Base-by-base conservation (phyloP, 1,140 invertebrate species). In the Drosophila cardini region DNA sequence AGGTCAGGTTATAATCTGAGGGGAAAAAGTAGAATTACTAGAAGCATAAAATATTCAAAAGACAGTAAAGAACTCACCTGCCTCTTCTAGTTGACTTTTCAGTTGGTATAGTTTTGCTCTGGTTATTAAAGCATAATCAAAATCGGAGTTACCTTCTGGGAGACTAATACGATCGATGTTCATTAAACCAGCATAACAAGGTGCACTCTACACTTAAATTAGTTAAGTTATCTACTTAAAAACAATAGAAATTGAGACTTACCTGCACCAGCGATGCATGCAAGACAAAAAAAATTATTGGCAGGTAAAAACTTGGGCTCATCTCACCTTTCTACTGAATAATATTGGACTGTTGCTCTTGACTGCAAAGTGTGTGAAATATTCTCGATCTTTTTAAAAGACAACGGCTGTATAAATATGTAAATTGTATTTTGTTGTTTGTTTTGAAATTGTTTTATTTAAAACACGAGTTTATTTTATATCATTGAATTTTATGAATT, bases 331-430 rank as follows among this genome's bases (percentile, higher is more conserved):
- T 43, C 15, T 46, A 21, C 2, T 13, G 15, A 48, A 43, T 46
- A 60, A 70, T 67, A 2, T 45, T 46, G 55, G 32, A 15, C 15
- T 8, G 15, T 30, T 21, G 4, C n/a, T 60, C 9, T 6, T 38
- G 10, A 4, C 10, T 10, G 9, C 10, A 38, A 5, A 30, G 7
- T 9, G n/a, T n/a, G 34, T 5, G 13, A 26, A 46, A 50, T 30
- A 60, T 50, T 4, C 3, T 11, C n/a, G 32, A 1, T n/a, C 15
- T 18, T 11, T 9, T 13, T 13, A 32, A 3, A 30, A 13, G 0
- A n/a, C n/a, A 13, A 10, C 80, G 80, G 48, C 52, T 83, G 80
- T 0, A 36, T 48, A 84, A 85, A 85, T 74, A 80, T 34, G 30
- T 8, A 15, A 34, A 8, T 7, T 8, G 16, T 34, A 16, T 56